Percentiles rank a stretch among this genome's conserved stretches.
Conservation (phyloP, 2,113 vertebrate genomes). For the Quiscalus mexicanus region DNA sequence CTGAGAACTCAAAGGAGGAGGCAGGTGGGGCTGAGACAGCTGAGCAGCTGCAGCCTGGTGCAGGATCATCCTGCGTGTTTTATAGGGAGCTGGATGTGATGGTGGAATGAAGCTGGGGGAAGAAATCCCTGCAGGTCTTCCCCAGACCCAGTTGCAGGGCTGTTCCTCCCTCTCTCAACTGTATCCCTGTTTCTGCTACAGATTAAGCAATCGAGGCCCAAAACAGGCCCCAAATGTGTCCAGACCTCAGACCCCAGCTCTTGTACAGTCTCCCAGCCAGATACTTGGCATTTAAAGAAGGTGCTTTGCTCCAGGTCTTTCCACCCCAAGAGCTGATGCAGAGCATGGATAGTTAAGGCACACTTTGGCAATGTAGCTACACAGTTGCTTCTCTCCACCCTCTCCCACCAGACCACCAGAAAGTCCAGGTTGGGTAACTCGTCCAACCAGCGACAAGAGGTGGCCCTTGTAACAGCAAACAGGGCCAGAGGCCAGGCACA, state of each 20-base stretch:
- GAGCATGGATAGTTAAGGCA: not conserved
- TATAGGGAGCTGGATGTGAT: not conserved
- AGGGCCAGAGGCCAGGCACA: not conserved
- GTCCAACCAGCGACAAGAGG: not conserved
- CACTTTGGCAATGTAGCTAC: not conserved
- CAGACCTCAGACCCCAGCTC: not conserved
- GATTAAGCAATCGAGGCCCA: not conserved
- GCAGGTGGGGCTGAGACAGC: not conserved
- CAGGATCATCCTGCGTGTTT: not conserved
- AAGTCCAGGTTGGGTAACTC: not conserved
- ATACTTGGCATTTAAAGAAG: not conserved
- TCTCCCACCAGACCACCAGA: not conserved
- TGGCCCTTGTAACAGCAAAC: not conserved
- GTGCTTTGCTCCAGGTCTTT: not conserved
- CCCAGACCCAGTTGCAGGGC: not conserved
- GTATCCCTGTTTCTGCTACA: not conserved
- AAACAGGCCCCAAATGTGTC: not conserved
- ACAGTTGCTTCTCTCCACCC: not conserved
- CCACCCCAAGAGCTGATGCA: not conserved
- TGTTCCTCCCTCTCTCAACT: rapidly evolving
- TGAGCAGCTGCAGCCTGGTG: not conserved
- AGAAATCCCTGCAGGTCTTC: not conserved
- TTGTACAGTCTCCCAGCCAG: not conserved
- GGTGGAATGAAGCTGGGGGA: not conserved
- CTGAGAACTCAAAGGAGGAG: not conserved